These are phyloP conservation scores for Eremophila alpestris DNA, from an alignment of 2,797 vertebrate genomes.

Conservation along the genomic window DNA sequence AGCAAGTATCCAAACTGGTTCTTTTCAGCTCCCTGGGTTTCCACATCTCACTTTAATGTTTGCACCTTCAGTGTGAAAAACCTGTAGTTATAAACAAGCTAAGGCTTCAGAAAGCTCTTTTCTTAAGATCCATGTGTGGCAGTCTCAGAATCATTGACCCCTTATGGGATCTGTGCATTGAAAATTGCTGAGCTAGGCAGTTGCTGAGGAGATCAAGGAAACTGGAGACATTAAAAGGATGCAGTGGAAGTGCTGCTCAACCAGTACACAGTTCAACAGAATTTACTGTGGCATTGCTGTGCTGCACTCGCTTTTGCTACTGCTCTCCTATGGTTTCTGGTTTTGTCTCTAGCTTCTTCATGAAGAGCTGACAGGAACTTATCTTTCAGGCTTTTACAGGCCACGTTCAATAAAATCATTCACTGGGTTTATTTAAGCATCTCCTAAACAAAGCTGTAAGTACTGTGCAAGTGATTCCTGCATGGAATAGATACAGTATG, in stretches of 20 bases:
- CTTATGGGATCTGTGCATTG: background rate
- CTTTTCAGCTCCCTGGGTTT: background rate
- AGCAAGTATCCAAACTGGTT: background rate
- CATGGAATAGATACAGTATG: background rate
- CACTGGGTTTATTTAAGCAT: background rate
- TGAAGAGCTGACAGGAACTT: background rate
- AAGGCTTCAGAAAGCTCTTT: background rate
- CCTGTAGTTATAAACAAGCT: background rate
- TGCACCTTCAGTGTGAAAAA: background rate
- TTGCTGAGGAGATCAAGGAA: conserved; percentile 22
- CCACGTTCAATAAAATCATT: background rate
- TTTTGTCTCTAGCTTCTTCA: background rate
- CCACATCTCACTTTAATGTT: background rate
- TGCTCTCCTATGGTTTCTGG: background rate
- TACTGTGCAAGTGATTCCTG: background rate
- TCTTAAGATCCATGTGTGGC: background rate
- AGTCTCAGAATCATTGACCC: background rate
- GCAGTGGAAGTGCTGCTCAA: background rate
- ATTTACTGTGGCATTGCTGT: background rate
- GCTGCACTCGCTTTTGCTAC: background rate
- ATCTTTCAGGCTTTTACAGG: background rate
- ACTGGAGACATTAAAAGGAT: background rate
- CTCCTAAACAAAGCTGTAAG: background rate
- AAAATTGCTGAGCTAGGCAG: background rate
- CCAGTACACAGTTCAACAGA: background rate